Percentiles rank a stretch among this genome's conserved stretches.
These are phyloP conservation scores for Hypothenemus hampei DNA, from an alignment of 1,140 invertebrate genomes.

Conservation along the genomic window DNA sequence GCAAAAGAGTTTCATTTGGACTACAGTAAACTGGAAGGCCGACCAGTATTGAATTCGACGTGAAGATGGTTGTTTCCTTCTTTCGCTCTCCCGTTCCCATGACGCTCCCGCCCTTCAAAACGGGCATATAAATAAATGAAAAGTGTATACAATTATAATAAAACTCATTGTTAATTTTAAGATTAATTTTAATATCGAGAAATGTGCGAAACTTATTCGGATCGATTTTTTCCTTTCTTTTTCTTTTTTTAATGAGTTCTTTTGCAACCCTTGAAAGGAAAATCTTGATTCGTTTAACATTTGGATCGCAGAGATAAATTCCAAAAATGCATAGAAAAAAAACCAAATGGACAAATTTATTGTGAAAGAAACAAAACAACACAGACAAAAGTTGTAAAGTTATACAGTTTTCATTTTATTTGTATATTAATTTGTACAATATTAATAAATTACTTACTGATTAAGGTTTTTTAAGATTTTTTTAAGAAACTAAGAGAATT, in stretches of 20 bases:
- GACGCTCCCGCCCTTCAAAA: constrained; percentile 27
- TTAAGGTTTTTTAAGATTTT: too few species aligned
- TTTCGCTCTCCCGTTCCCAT: constrained; percentile 26
- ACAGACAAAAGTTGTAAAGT: constrained; percentile 34
- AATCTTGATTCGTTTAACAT: too few species aligned
- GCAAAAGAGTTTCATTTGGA: constrained; percentile 96
- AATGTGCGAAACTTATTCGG: too few species aligned
- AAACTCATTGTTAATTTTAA: constrained; percentile 37
- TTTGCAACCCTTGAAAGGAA: too few species aligned
- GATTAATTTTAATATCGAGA: constrained; percentile 30
- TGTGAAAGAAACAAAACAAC: not conserved
- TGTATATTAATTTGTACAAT: constrained; percentile 46
- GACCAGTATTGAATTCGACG: constrained; percentile 53
- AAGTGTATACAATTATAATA: constrained; percentile 44
- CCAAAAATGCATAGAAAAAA: constrained; percentile 8
- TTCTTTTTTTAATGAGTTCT: too few species aligned
- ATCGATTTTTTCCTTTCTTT: too few species aligned
- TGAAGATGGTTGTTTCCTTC: too few species aligned
- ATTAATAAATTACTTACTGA: constrained; percentile 42
- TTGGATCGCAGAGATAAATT: too few species aligned
- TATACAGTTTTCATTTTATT: constrained; percentile 47
- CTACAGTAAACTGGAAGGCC: constrained; percentile 93
- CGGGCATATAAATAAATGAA: constrained; percentile 45
- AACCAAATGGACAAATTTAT: too few species aligned
- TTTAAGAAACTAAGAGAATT: too few species aligned